Conservation (phyloP, 2,888 invertebrate species). For the Uloborus plumipes region DNA sequence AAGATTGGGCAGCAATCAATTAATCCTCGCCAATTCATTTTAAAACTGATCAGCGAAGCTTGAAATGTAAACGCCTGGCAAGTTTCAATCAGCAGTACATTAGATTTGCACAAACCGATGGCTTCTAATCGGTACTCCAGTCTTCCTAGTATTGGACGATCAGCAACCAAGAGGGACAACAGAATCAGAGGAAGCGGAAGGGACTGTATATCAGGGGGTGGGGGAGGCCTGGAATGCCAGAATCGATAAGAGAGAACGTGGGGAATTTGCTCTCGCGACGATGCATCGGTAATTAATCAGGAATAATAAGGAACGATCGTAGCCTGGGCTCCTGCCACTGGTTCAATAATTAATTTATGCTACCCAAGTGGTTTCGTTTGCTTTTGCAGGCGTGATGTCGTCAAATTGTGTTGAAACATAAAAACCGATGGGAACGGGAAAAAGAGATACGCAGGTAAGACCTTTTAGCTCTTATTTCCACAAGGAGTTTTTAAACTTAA, state of each 20-base stretch:
- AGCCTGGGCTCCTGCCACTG: constrained; percentile 39
- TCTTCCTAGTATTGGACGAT: neutral
- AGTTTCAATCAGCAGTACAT: no score
- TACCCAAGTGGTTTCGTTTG: neutral
- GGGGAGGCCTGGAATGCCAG: constrained; percentile 24
- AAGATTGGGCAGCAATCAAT: no score
- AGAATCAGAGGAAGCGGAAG: constrained; percentile 10
- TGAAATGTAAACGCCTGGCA: no score
- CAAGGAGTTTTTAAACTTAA: no score
- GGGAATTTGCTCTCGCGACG: constrained; percentile 41
- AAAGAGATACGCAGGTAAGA: neutral
- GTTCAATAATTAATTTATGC: constrained; percentile 59
- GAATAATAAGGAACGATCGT: constrained; percentile 45
- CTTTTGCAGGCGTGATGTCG: neutral
- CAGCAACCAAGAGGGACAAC: neutral
- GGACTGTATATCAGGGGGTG: neutral
- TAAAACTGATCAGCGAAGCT: no score
- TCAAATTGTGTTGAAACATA: no score
- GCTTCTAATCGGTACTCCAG: constrained; percentile 24
- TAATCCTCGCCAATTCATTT: no score
- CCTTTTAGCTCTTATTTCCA: no score
- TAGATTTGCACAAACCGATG: neutral
- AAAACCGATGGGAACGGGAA: neutral
- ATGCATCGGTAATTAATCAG: constrained; percentile 59
- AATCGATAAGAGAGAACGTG: constrained; percentile 37